Evolutionary conservation across 2,113 vertebrate genomes (phyloP), one percentile per base, ranked within the genome.

Genomic region (Ctenomys sociabilis): DNA sequence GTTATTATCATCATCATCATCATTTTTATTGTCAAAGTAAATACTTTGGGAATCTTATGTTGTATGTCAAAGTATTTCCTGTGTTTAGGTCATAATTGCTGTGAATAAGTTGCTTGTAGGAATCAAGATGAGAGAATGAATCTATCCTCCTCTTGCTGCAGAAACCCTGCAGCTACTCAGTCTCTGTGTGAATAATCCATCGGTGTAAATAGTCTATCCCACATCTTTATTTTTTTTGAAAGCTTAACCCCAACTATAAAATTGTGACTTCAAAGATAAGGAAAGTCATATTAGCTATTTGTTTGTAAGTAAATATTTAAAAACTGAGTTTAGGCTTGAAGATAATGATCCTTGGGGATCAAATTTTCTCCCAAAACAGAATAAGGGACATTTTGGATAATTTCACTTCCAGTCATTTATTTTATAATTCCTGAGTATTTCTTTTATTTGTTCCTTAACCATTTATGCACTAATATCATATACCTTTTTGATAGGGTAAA

Each of bases 281-380:
- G 59, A 94, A 91, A 86, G 17, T 88, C 59, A 49, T 84, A 30
- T 37, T 75, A 93, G 21, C 66, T 95, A 61, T 32, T 91, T 63
- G 22, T 94, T 91, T 96, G 17, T 72, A 80, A 96, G 35, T 95
- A 68, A 49, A 72, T 59, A 54, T 86, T 93, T 88, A 54, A 49
- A 85, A 2, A 88, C 0, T 12, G 35, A 5, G 70, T 85, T 70
- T 57, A 90, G 21, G 9, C 40, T 94, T 92, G 63, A 70, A 37
- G 17, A 64, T n/a, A 70, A 28, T 26, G 6, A 80, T 85, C 54
- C 22, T 22, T 0, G 32, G 30, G 6, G 35, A 16, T 72, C n/a
- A 77, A 1, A 30, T 54, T 90, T 91, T 86, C 49, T 43, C 85
- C 0, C 5, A 90, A 52, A 91, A 66, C n/a, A 43, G 30, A 85